Base-by-base conservation (phyloP, 2,113 vertebrate species). In the Pycnonotus jocosus region DNA sequence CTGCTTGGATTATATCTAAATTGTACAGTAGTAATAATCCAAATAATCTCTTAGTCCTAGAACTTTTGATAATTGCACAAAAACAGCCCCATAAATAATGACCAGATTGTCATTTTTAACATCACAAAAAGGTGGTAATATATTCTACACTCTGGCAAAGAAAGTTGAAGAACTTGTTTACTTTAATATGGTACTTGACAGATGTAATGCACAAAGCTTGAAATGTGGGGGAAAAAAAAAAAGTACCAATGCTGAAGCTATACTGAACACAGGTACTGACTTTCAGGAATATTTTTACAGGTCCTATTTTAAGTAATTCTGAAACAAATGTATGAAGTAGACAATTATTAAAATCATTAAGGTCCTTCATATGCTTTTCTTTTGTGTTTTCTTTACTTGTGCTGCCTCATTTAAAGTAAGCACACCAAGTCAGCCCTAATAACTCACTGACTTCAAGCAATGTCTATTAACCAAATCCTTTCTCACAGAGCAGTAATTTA, bases 401-500 rank as follows among this genome's bases (percentile, higher is more conserved):
- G 60, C 79, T 87, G 68, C 74, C 70, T 95, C 3, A 12, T 23
- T 87, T 33, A 17, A 54, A 64, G 20, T 11, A 45, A 88, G 74
- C 66, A 9, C 40, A 95, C 47, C 38, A 83, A 66, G 4, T 33
- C 68, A 90, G 47, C 35, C 82, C 80, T 81, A 93, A 74, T 30
- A 93, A 79, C 62, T 83, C 89, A 91, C 20, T 92, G 62, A 90
- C 74, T 91, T 48, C 44, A 87, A 82, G 82, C 16, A 6, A 65
- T 72, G 53, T 79, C 89, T 73, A 57, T 95, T 94, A 96, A 92
- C 69, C 60, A 90, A 95, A 88, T 78, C 82, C 88, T 84, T 90
- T 92, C 94, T 88, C 71, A 61, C 78, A 80, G 69, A 86, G 31
- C 56, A 84, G 72, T 83, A 64, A 78, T 94, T 96, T 94, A 80